Conservation (phyloP, 1,140 invertebrate species). For the Heliconius eleuchia region DNA sequence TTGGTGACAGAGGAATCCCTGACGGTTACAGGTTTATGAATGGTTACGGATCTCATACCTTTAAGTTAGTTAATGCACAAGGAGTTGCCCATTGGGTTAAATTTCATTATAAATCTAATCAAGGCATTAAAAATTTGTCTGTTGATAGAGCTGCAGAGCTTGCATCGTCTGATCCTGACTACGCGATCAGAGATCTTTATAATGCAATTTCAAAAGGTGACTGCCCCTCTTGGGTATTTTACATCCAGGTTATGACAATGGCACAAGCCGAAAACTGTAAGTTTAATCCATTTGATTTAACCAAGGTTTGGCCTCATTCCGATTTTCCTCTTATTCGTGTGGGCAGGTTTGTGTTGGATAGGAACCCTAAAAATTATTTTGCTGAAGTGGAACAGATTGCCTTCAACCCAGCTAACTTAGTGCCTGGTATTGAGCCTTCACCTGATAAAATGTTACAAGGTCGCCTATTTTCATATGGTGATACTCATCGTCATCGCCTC, state of each 20-base stretch:
- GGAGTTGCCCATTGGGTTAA: constrained; percentile 92
- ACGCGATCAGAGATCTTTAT: constrained; percentile 93
- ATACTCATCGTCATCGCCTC: constrained; percentile 96
- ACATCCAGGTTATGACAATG: constrained; percentile 90
- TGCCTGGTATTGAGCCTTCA: constrained; percentile 94
- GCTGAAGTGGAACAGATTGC: constrained; percentile 97
- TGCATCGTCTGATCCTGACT: constrained; percentile 92
- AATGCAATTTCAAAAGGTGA: constrained; percentile 92
- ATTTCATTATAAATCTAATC: constrained; percentile 96
- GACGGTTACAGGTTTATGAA: constrained; percentile 97
- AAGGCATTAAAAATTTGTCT: constrained; percentile 93
- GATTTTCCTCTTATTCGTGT: constrained; percentile 96
- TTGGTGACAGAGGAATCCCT: constrained; percentile 95
- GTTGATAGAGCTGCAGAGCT: constrained; percentile 88
- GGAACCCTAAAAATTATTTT: constrained; percentile 96
- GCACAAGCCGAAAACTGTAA: constrained; percentile 86
- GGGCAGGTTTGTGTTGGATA: constrained; percentile 93
- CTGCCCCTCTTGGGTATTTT: constrained; percentile 91
- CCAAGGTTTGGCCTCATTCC: constrained; percentile 95
- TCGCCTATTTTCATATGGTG: constrained; percentile 95
- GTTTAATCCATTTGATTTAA: constrained; percentile 96
- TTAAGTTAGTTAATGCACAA: constrained; percentile 93
- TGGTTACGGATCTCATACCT: constrained; percentile 97
- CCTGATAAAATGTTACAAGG: constrained; percentile 98
- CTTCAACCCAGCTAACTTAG: constrained; percentile 95